Percentiles rank a stretch among this genome's conserved stretches.
These are phyloP conservation scores for Prunella fulvescens DNA, from an alignment of 2,113 vertebrate species.

Conservation along the genomic window DNA sequence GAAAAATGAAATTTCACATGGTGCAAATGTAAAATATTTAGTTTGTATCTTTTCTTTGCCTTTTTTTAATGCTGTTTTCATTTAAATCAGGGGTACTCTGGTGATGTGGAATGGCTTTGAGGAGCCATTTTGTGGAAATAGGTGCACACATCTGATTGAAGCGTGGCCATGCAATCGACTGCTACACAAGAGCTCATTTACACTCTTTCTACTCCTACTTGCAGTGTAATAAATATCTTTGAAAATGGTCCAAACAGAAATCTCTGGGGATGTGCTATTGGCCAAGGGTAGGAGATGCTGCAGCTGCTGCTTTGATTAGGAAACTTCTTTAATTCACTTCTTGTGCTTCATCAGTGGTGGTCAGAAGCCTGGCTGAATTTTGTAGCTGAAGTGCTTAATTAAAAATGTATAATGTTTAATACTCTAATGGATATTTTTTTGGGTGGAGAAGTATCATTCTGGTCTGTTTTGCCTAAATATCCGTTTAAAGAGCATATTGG, in stretches of 20 bases:
- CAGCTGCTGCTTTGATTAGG: constrained; percentile 42
- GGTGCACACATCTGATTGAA: not conserved
- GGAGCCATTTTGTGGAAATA: constrained; percentile 61
- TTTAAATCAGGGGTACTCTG: not conserved
- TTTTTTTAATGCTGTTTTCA: not conserved
- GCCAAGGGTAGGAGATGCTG: constrained; percentile 15
- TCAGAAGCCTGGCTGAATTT: not conserved
- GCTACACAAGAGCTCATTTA: not conserved
- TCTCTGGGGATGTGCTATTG: not conserved
- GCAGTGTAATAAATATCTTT: constrained; percentile 11
- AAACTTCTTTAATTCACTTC: constrained; percentile 26
- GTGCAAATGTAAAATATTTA: not conserved
- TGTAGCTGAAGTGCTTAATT: not conserved
- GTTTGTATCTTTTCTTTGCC: not conserved
- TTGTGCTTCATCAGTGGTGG: not conserved
- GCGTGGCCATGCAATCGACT: not conserved
- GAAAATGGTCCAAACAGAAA: not conserved
- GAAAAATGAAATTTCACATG: not conserved
- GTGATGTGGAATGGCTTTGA: constrained; percentile 8
- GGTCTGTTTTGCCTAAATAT: not conserved
- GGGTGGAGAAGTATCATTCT: not conserved
- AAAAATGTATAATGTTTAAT: not conserved
- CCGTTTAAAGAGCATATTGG: not conserved
- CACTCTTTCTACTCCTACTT: not conserved
- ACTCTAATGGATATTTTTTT: not conserved